Base-by-base conservation (phyloP, 2,113 vertebrate genomes). In the Uria aalge region DNA sequence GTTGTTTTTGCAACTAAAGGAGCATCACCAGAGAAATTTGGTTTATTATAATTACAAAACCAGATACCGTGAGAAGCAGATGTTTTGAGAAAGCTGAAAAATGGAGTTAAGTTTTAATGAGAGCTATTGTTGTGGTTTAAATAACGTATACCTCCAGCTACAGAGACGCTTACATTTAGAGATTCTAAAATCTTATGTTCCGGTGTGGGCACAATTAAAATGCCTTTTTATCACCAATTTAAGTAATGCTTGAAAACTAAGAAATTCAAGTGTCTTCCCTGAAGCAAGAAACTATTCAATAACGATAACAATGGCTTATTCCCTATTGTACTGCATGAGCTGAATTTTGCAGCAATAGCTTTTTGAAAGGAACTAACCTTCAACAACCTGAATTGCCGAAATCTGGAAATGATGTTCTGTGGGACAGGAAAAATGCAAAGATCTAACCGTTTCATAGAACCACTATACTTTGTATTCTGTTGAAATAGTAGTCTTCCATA, bases 31-130 rank as follows among this genome's bases (percentile, higher is more conserved):
- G n/a, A 85, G 38, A 74, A 77, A 63, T 72, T 64, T 73, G 13
- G 15, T 74, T 94, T 94, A 74, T 90, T 90, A 50, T 64, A 66
- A 83, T 92, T 83, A 78, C 45, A 59, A 78, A 94, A 95, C 29
- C 30, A 74, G 47, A 68, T 93, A 83, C 43, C 7, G 40, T 45
- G 77, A 90, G 85, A 69, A 93, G 50, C 88, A 96, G 88, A 81
- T 87, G 59, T 85, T 95, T 82, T 93, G 82, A 90, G 59, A 87
- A 52, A 93, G 43, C 78, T 67, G 62, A 53, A 77, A 94, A 96
- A 60, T 43, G 8, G 64, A 92, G 68, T 78, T 52, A 96, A 77
- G 63, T 83, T 94, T 95, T 96, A 95, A 93, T 93, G 83, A 91
- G 94, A 85, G 66, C 52, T 85, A 21, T 73, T 94, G 59, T 63